A percentile compares a stretch with the other conserved stretches of the same genome.
phyloP scores from a whole-genome alignment of 2,888 invertebrate species.

The Drosophila niveifrons region DNA sequence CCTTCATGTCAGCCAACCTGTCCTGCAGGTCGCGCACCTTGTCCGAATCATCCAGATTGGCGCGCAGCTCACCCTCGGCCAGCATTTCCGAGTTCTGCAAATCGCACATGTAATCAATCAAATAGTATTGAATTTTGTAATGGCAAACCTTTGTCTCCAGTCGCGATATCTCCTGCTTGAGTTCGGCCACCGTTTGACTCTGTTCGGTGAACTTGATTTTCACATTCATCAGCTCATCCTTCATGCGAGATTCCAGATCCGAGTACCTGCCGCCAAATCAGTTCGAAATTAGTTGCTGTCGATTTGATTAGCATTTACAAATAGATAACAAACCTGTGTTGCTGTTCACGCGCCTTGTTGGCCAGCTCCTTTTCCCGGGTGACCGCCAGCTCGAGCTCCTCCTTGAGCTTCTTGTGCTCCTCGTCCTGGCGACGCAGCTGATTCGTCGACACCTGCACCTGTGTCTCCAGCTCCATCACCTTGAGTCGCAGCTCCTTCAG shows the following conservation, averaged over 20 bases:
- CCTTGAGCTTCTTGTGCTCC: conserved; percentile 93
- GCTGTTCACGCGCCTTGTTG: conserved; percentile 92
- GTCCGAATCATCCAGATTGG: conserved; percentile 94
- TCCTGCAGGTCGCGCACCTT: conserved; percentile 95
- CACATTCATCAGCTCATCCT: conserved; percentile 97
- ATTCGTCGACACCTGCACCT: conserved; percentile 95
- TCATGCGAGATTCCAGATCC: conserved; percentile 86
- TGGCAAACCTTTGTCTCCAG: conserved; percentile 95
- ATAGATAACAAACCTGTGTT: conserved; percentile 88
- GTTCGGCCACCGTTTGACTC: conserved; percentile 96
- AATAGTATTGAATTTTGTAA: neutral
- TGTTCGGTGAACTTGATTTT: conserved; percentile 97
- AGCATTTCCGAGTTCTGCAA: conserved; percentile 96
- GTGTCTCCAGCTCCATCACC: conserved; percentile 98
- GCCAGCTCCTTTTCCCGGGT: conserved; percentile 91
- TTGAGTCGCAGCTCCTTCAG: conserved; percentile 97
- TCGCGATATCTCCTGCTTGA: conserved; percentile 96
- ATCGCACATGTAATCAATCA: neutral
- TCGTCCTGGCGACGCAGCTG: conserved; percentile 96
- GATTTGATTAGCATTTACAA: neutral
- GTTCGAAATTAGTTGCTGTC: neutral
- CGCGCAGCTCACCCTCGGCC: conserved; percentile 95
- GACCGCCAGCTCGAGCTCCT: conserved; percentile 91
- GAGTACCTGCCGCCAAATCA: conserved; percentile 81
- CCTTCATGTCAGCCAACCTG: conserved; percentile 95